A percentile compares a stretch with the other conserved stretches of the same genome.
Evolutionary conservation across 2,888 invertebrate species (phyloP).

Genomic region (Melanostoma scalare): DNA sequence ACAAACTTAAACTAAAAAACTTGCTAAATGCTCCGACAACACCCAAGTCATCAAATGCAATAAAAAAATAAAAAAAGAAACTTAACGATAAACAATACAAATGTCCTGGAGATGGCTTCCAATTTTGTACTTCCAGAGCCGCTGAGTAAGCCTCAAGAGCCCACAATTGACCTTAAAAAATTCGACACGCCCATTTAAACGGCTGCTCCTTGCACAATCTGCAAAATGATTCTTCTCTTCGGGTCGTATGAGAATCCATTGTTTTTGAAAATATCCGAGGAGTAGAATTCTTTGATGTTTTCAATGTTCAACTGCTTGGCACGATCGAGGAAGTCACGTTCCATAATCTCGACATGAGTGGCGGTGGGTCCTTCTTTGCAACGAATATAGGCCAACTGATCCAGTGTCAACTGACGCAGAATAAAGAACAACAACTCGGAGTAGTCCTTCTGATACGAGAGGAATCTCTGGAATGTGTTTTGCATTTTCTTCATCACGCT

Average conservation of each 20-base stretch:
- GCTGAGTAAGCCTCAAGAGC: constrained; percentile 18
- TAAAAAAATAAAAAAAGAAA: constrained; percentile 34
- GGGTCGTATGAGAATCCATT: constrained; percentile 94
- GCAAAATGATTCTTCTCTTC: constrained; percentile 92
- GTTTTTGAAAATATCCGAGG: constrained; percentile 92
- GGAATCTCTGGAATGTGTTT: constrained; percentile 94
- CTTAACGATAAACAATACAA: constrained; percentile 24
- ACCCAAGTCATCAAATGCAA: neutral
- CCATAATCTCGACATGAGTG: constrained; percentile 91
- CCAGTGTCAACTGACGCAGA: constrained; percentile 94
- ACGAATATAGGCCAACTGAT: constrained; percentile 93
- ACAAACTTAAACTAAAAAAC: constrained; percentile 6
- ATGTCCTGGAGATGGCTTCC: constrained; percentile 13
- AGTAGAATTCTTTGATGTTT: constrained; percentile 94
- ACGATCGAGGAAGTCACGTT: constrained; percentile 92
- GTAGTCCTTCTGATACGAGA: constrained; percentile 97
- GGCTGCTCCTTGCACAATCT: constrained; percentile 87
- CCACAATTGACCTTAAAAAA: neutral
- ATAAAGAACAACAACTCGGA: constrained; percentile 97
- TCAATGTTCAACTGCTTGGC: constrained; percentile 95
- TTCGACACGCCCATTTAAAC: constrained; percentile 69
- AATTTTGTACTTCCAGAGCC: constrained; percentile 59
- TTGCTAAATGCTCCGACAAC: constrained; percentile 8
- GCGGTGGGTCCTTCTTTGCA: constrained; percentile 86
- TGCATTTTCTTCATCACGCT: constrained; percentile 98